These are phyloP conservation scores for Phyllotreta cruciferae DNA, from an alignment of 2,888 invertebrate species.

Conservation along the genomic window DNA sequence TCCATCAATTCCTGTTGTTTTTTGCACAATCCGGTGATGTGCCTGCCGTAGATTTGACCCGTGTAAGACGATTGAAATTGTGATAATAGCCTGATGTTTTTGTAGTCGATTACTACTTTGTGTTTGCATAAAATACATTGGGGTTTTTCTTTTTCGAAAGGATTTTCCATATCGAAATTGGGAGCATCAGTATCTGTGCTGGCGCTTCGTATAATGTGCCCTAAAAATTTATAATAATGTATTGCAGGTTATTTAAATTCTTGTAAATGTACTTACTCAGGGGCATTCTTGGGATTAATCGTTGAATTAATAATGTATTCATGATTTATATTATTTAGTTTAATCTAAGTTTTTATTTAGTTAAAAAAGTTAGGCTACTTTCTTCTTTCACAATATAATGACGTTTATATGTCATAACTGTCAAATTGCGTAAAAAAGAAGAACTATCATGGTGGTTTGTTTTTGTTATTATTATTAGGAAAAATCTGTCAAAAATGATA, in stretches of 20 bases:
- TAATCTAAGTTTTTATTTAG: too few species aligned
- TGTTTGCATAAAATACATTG: constrained; percentile 85
- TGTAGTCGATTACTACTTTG: constrained; percentile 84
- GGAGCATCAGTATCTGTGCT: constrained; percentile 58
- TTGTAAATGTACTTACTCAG: too few species aligned
- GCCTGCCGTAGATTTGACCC: constrained; percentile 88
- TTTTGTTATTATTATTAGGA: too few species aligned
- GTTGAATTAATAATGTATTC: too few species aligned
- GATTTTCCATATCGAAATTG: constrained; percentile 74
- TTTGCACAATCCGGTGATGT: constrained; percentile 93
- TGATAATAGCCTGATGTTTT: constrained; percentile 88
- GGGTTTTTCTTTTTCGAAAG: constrained; percentile 75
- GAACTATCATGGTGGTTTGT: too few species aligned
- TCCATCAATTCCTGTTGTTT: constrained; percentile 79
- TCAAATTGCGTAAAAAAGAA: too few species aligned
- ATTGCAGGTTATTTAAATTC: background rate
- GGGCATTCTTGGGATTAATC: too few species aligned
- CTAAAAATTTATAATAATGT: background rate
- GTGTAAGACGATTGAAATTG: constrained; percentile 97
- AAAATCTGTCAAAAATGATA: too few species aligned
- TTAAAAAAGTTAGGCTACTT: too few species aligned
- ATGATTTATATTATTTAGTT: too few species aligned
- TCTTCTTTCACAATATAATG: too few species aligned
- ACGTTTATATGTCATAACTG: too few species aligned
- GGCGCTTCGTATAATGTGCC: constrained; percentile 8